Evolutionary conservation across 2,797 vertebrate species (phyloP).

Genomic region (Acipenser transmontanus): DNA sequence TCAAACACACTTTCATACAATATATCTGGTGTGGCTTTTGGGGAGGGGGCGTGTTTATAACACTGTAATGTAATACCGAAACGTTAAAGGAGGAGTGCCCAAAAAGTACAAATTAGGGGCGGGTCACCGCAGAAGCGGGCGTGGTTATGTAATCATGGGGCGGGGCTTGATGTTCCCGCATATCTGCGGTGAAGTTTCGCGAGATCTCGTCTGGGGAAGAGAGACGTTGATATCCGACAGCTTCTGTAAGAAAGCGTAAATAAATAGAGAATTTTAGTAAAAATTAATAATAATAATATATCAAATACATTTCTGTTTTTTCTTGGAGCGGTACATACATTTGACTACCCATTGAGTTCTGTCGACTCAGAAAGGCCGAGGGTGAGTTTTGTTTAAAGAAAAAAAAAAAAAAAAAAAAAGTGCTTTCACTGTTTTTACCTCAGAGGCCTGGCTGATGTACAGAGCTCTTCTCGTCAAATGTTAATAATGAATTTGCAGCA

Average conservation of each 20-base stretch:
- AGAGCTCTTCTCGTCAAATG: too few relatives aligned
- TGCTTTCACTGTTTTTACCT: neutral
- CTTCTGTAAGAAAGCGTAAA: slow-evolving; percentile 10
- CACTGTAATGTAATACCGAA: too few relatives aligned
- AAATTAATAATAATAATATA: too few relatives aligned
- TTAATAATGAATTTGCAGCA: too few relatives aligned
- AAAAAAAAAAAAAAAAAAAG: neutral
- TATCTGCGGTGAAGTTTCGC: slow-evolving; percentile 11
- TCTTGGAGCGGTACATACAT: neutral
- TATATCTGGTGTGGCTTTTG: too few relatives aligned
- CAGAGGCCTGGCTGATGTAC: neutral
- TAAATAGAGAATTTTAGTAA: neutral
- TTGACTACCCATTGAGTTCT: neutral
- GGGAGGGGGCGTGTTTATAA: too few relatives aligned
- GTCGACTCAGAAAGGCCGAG: neutral
- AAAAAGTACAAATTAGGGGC: too few relatives aligned
- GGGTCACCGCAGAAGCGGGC: too few relatives aligned
- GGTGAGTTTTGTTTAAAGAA: neutral
- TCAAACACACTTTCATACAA: too few relatives aligned
- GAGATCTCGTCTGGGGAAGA: slow-evolving; percentile 8
- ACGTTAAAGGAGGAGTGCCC: too few relatives aligned
- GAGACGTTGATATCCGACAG: neutral
- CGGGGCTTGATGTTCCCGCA: neutral
- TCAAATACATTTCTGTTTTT: neutral
- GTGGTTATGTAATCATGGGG: too few relatives aligned